Evolutionary conservation across 2,888 invertebrate genomes (phyloP).

Genomic region (Linyphia triangularis): DNA sequence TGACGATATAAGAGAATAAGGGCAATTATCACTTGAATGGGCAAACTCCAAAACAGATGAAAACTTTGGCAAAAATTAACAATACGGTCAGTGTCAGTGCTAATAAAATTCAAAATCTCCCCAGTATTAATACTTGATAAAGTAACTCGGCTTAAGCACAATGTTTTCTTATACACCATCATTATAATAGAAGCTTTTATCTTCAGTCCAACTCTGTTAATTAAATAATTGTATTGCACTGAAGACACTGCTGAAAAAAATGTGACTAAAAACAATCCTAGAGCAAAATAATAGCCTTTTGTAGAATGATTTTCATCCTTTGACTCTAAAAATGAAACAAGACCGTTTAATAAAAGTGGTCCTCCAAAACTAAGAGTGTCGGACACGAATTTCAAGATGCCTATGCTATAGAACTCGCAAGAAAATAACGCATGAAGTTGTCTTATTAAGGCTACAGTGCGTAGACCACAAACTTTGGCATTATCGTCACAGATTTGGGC

Average conservation of each 20-base stretch:
- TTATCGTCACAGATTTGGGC: no score
- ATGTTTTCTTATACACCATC: constrained; percentile 87
- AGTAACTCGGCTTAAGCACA: constrained; percentile 81
- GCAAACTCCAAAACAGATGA: constrained; percentile 97
- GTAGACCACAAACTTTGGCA: no score
- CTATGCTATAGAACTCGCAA: constrained; percentile 90
- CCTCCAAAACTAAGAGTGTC: constrained; percentile 93
- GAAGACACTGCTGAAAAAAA: constrained; percentile 88
- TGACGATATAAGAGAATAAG: constrained; percentile 91
- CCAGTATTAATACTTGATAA: constrained; percentile 84
- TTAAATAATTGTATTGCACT: constrained; percentile 93
- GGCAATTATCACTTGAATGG: constrained; percentile 91
- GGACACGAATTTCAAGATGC: constrained; percentile 88
- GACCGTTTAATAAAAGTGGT: constrained; percentile 90
- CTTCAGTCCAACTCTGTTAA: constrained; percentile 90
- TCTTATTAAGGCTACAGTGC: constrained; percentile 82
- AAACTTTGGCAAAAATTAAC: constrained; percentile 97
- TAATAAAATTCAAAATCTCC: constrained; percentile 97
- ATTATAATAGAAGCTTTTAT: constrained; percentile 92
- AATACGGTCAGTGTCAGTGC: constrained; percentile 96
- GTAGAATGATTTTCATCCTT: constrained; percentile 83
- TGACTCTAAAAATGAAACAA: constrained; percentile 89
- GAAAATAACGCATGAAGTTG: constrained; percentile 89
- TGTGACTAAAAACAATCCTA: constrained; percentile 84
- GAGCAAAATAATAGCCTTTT: constrained; percentile 82